phyloP scores from a whole-genome alignment of 2,888 invertebrate species.

The Sturmia bella region DNA sequence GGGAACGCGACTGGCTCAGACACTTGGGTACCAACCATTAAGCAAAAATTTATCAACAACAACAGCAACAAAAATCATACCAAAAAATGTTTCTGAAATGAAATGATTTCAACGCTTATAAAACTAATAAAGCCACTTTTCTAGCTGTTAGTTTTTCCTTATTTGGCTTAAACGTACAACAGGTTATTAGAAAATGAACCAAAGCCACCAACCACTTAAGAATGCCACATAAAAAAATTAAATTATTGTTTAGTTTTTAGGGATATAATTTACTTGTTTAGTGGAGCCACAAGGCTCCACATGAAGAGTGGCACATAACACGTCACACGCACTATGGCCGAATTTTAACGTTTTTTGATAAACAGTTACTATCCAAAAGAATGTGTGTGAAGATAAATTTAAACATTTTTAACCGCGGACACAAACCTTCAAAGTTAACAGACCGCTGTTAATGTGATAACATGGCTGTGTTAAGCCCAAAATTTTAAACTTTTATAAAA shows the following conservation, averaged over 20 bases:
- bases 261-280: too few species aligned
- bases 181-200: slow-evolving; percentile 61
- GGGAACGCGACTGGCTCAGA: slow-evolving; percentile 65
- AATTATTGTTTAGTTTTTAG: slow-evolving; percentile 2
- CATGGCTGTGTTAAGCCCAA: too few species aligned
- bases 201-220: slow-evolving; percentile 32
- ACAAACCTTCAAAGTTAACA: too few species aligned
- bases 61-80: slow-evolving; percentile 9
- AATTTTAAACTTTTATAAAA: too few species aligned
- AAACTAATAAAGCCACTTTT: slow-evolving; percentile 61
- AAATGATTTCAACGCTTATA: slow-evolving; percentile 61
- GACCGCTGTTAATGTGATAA: too few species aligned
- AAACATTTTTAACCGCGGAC: too few species aligned
- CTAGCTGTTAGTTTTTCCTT: slow-evolving; percentile 15
- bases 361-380: too few species aligned
- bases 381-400: too few species aligned
- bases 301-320: too few species aligned
- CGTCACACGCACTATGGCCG: too few species aligned
- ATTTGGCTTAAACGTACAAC: slow-evolving; percentile 50
- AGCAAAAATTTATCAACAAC: slow-evolving; percentile 22
- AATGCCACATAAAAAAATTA: slow-evolving; percentile 21
- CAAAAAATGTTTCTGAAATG: slow-evolving; percentile 55
- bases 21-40: slow-evolving; percentile 60
- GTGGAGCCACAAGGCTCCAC: too few species aligned
- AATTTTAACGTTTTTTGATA: too few species aligned